phyloP scores from a whole-genome alignment of 2,113 vertebrate species.

The Chascanopsetta lugubris region DNA sequence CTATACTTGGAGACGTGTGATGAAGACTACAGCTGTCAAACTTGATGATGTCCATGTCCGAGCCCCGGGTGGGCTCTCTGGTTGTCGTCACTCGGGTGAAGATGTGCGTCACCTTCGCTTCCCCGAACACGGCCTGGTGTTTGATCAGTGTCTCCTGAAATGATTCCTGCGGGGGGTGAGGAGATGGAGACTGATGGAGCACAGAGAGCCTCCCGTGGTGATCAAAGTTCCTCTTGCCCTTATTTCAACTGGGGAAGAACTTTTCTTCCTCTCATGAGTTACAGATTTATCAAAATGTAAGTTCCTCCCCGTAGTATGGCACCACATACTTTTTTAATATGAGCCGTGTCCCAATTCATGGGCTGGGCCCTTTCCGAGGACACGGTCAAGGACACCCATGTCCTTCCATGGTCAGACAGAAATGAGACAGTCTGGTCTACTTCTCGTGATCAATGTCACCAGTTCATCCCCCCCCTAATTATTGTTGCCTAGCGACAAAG shows the following conservation, averaged over 20 bases:
- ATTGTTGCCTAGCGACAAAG: too few relatives aligned
- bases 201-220: neutral
- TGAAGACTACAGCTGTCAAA: neutral
- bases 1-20: neutral
- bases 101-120: neutral
- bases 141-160: slow-evolving; percentile 2
- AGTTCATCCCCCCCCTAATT: too few relatives aligned
- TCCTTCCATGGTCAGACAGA: too few relatives aligned
- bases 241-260: neutral
- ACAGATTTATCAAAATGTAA: neutral
- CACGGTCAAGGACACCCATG: too few relatives aligned
- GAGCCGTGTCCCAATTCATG: too few relatives aligned
- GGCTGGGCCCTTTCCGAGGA: too few relatives aligned
- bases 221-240: neutral
- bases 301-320: neutral
- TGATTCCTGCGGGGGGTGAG: neutral
- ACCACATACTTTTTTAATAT: too few relatives aligned
- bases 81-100: slow-evolving; percentile 8
- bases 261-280: neutral
- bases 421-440: too few relatives aligned
- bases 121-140: neutral
- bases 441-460: too few relatives aligned
- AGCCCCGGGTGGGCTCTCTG: neutral
- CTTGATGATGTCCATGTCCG: neutral
- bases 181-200: neutral